Conservation (phyloP, 2,797 vertebrate genomes). For the Megaceryle alcyon region DNA sequence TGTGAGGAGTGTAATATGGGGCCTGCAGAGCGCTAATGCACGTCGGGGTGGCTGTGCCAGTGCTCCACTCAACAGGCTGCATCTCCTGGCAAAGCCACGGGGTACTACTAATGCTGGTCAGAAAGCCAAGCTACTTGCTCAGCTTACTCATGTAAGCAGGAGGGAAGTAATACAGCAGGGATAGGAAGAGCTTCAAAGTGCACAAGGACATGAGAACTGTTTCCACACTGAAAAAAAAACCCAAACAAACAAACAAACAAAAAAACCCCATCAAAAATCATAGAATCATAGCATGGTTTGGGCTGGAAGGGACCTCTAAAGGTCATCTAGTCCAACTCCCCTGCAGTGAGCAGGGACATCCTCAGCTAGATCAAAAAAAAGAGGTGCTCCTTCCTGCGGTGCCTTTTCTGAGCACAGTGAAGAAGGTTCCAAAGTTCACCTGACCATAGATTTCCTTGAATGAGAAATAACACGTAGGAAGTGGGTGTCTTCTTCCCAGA, state of each 20-base stretch:
- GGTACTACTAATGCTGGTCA: neutral
- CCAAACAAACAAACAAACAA: too few relatives aligned
- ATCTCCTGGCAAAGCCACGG: conserved; percentile 11
- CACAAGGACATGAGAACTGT: neutral
- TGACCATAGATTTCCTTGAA: conserved; percentile 14
- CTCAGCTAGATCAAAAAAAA: neutral
- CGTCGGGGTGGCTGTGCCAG: neutral
- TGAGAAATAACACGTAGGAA: conserved; percentile 32
- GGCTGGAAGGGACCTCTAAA: too few relatives aligned
- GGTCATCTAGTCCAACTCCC: too few relatives aligned
- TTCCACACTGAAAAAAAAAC: neutral
- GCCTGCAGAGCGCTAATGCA: neutral
- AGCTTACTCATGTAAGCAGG: neutral
- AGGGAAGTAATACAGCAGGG: neutral
- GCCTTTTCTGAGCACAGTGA: neutral
- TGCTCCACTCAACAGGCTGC: conserved; percentile 1
- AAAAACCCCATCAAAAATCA: too few relatives aligned
- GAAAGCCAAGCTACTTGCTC: conserved; percentile 20
- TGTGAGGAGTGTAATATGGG: neutral
- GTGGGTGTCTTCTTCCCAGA: conserved; percentile 57
- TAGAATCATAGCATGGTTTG: too few relatives aligned
- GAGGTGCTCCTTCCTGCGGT: neutral
- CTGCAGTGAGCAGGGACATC: too few relatives aligned
- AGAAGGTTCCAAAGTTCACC: conserved; percentile 46
- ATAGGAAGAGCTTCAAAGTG: neutral